Percentiles rank a stretch among this genome's conserved stretches.
These are phyloP conservation scores for Mystacornis crossleyi DNA, from an alignment of 2,113 vertebrate species.

Conservation along the genomic window DNA sequence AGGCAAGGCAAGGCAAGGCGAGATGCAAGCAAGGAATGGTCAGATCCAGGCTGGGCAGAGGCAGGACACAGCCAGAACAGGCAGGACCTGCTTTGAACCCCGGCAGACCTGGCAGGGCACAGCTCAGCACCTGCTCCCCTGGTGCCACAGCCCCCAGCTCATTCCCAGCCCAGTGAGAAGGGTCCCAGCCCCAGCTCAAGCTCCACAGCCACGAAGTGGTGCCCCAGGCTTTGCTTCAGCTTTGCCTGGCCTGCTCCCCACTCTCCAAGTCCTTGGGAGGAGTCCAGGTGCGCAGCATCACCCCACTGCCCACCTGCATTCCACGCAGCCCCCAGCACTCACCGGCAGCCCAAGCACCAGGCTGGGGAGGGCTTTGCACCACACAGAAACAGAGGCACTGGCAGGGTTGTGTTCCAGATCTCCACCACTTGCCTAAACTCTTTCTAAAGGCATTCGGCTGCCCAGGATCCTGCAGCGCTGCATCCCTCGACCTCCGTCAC, in stretches of 20 bases:
- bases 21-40: background rate
- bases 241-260: rapidly evolving
- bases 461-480: rapidly evolving
- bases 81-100: background rate
- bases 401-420: background rate
- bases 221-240: rapidly evolving
- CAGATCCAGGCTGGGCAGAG: background rate
- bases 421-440: background rate
- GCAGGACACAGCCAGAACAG: background rate
- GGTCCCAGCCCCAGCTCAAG: background rate
- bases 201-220: background rate
- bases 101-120: background rate
- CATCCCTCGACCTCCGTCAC: rapidly evolving
- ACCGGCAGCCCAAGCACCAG: rapidly evolving
- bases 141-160: background rate
- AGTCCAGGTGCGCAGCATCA: too few relatives aligned
- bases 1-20: background rate
- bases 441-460: background rate
- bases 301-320: background rate
- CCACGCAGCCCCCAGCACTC: background rate
- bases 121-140: background rate
- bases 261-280: background rate
- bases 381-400: rapidly evolving
- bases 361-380: background rate
- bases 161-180: background rate